Conservation (phyloP, 2,888 invertebrate species). For the Xanthia icteritia region DNA sequence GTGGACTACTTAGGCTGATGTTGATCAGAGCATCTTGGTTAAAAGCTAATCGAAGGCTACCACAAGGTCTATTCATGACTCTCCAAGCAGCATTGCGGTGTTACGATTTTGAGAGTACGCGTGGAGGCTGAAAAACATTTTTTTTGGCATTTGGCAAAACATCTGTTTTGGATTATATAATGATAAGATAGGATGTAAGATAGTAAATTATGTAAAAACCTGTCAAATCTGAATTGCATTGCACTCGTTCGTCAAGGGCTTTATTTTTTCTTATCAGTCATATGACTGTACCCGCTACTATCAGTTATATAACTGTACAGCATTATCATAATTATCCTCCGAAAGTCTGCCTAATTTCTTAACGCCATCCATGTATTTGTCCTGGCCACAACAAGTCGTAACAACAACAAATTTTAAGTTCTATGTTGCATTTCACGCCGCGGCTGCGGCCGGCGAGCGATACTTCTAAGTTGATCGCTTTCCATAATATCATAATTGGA, state of each 20-base stretch:
- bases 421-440: too few species aligned
- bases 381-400: too few species aligned
- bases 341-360: not conserved
- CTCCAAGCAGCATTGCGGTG: not conserved
- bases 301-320: not conserved
- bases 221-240: too few species aligned
- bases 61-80: not conserved
- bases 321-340: not conserved
- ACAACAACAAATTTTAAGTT: too few species aligned
- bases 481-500: too few species aligned
- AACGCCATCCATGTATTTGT: not conserved
- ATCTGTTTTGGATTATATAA: not conserved
- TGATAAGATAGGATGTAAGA: not conserved
- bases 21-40: too few species aligned
- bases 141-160: not conserved
- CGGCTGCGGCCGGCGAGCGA: too few species aligned
- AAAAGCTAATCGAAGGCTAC: too few species aligned
- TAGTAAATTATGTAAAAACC: not conserved
- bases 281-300: not conserved
- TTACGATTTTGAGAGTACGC: too few species aligned
- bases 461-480: too few species aligned
- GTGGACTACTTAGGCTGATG: not conserved
- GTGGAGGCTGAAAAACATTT: not conserved
- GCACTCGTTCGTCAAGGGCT: not conserved
- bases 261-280: not conserved